Conservation (phyloP, 2,888 invertebrate genomes). For the Seira sanloemensis region DNA sequence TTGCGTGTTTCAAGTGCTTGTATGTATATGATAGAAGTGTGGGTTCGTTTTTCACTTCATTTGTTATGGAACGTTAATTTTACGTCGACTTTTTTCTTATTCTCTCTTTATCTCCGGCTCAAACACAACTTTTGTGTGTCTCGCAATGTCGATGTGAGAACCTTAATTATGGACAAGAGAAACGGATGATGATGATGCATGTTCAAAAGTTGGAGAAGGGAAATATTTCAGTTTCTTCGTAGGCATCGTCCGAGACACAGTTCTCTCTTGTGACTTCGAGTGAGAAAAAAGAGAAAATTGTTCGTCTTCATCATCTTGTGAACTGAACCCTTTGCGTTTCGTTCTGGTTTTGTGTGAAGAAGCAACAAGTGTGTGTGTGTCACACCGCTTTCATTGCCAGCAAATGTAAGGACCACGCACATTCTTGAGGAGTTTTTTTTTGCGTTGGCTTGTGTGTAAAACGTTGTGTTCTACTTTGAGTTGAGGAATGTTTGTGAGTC, state of each 20-base stretch:
- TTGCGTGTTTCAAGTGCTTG: conserved; percentile 13
- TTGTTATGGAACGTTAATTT: conserved; percentile 36
- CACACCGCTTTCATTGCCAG: not conserved
- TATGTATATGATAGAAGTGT: not conserved
- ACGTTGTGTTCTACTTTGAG: no score
- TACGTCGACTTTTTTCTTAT: conserved; percentile 14
- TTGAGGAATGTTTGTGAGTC: no score
- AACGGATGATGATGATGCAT: not conserved
- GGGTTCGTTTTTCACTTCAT: conserved; percentile 27
- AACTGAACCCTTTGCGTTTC: not conserved
- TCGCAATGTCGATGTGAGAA: not conserved
- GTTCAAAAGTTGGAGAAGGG: not conserved
- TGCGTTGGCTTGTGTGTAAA: not conserved
- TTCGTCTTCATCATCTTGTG: no score
- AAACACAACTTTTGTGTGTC: not conserved
- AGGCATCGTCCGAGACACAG: not conserved
- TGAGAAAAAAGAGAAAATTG: not conserved
- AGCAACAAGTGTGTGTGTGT: not conserved
- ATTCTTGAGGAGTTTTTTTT: not conserved
- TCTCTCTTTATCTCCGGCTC: no score
- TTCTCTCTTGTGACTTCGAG: not conserved
- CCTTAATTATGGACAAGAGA: not conserved
- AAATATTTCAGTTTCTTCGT: not conserved
- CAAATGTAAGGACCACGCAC: not conserved
- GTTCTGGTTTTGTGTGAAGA: not conserved